A percentile compares a stretch with the other conserved stretches of the same genome.
These are phyloP conservation scores for Trissolcus japonicus DNA, from an alignment of 2,888 invertebrate genomes.

Conservation along the genomic window DNA sequence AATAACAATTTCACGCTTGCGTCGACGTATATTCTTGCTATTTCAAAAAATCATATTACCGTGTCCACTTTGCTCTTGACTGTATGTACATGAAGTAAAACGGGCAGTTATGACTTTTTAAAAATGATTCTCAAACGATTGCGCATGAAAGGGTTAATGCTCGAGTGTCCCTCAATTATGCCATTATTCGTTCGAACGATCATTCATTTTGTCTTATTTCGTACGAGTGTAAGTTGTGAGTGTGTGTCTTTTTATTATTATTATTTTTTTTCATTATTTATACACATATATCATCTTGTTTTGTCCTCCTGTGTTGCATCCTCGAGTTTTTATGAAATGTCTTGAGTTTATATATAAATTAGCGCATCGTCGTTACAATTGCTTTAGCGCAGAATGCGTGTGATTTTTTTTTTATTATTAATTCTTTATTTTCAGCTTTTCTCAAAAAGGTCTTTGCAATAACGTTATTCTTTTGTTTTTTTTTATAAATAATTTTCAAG, in stretches of 20 bases:
- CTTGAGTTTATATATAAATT: slow-evolving; percentile 61
- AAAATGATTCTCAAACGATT: slow-evolving; percentile 49
- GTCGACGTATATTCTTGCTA: slow-evolving; percentile 48
- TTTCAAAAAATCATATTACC: slow-evolving; percentile 58
- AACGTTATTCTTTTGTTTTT: slow-evolving; percentile 63
- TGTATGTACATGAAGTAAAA: slow-evolving; percentile 59
- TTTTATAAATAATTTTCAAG: slow-evolving; percentile 65
- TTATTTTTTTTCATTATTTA: slow-evolving; percentile 23
- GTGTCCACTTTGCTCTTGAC: slow-evolving; percentile 50
- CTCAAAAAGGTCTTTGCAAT: slow-evolving; percentile 62
- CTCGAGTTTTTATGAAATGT: slow-evolving; percentile 47
- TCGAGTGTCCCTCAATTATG: slow-evolving; percentile 36
- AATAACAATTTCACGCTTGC: slow-evolving; percentile 56
- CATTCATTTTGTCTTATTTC: slow-evolving; percentile 19
- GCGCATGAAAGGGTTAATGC: slow-evolving; percentile 55
- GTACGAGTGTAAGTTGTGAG: slow-evolving; percentile 30
- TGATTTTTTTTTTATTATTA: slow-evolving; percentile 49
- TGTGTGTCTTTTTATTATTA: slow-evolving; percentile 7
- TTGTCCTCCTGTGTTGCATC: slow-evolving; percentile 33
- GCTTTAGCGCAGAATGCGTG: slow-evolving; percentile 62
- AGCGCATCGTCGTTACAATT: slow-evolving; percentile 61
- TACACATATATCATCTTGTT: slow-evolving; percentile 33
- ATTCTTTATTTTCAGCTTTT: slow-evolving; percentile 23
- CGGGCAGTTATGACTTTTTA: slow-evolving; percentile 57
- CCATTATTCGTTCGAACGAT: slow-evolving; percentile 16